Evolutionary conservation across 2,888 invertebrate species (phyloP).

Genomic region (Melangyna quadrimaculata): DNA sequence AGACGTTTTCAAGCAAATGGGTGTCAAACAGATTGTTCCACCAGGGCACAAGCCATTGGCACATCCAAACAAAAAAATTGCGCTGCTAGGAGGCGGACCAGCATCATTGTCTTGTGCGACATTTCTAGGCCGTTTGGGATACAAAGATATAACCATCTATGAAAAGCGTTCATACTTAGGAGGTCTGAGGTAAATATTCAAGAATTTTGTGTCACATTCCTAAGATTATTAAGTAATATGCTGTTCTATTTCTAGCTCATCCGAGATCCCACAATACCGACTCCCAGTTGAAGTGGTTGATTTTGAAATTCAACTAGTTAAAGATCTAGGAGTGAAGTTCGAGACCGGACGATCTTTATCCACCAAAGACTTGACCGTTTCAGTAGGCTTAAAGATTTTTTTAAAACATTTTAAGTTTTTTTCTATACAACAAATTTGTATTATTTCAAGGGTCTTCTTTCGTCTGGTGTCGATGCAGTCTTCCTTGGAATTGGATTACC

Average conservation of each 20-base stretch:
- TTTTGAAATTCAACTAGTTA: conserved; percentile 94
- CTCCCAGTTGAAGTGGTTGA: conserved; percentile 95
- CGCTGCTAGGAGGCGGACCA: conserved; percentile 96
- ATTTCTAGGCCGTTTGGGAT: conserved; percentile 96
- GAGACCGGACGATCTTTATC: conserved; percentile 88
- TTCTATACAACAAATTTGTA: not conserved
- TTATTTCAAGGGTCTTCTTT: conserved; percentile 83
- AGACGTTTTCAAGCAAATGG: conserved; percentile 97
- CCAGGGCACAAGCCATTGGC: conserved; percentile 84
- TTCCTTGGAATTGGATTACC: conserved; percentile 95
- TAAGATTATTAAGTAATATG: not conserved
- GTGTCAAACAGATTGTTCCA: conserved; percentile 91
- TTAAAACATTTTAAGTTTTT: not conserved
- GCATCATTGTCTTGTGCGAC: conserved; percentile 98
- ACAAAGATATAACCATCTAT: conserved; percentile 94
- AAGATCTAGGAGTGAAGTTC: conserved; percentile 96
- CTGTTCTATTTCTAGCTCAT: conserved; percentile 84
- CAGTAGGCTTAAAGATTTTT: conserved; percentile 80
- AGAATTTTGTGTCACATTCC: not conserved
- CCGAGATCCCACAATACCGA: conserved; percentile 98
- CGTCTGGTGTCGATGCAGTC: conserved; percentile 88
- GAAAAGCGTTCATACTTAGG: conserved; percentile 94
- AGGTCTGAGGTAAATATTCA: conserved; percentile 88
- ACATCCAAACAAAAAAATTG: conserved; percentile 85
- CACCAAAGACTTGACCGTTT: conserved; percentile 87